phyloP scores from a whole-genome alignment of 2,113 vertebrate species.

The Zosterops hypoxanthus region DNA sequence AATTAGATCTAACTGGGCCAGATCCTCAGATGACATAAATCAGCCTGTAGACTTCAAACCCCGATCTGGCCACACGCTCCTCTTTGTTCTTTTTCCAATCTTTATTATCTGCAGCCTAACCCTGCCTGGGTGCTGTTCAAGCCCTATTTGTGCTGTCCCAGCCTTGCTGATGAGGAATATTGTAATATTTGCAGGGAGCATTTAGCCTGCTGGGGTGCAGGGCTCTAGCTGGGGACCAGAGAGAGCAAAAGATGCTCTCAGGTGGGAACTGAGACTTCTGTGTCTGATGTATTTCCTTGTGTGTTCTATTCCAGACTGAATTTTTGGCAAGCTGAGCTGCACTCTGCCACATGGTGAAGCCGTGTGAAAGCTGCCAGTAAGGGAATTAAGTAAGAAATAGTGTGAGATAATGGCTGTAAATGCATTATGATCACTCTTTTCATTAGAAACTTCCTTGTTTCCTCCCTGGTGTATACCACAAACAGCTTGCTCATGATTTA shows the following conservation, averaged over 20 bases:
- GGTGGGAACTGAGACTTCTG: neutral
- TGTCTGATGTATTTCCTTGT: neutral
- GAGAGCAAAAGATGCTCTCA: neutral
- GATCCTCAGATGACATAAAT: conserved; percentile 49
- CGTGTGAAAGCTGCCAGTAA: neutral
- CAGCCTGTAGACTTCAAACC: neutral
- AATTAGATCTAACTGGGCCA: conserved; percentile 39
- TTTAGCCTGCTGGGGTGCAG: neutral
- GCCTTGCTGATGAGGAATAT: neutral
- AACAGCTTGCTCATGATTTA: neutral
- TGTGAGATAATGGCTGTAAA: neutral
- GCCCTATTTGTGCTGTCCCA: neutral
- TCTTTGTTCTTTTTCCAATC: conserved; percentile 29
- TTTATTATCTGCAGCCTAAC: neutral
- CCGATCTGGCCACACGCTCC: neutral
- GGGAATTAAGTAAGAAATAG: conserved; percentile 24
- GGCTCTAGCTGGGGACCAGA: neutral
- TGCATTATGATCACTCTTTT: neutral
- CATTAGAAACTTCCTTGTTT: conserved; percentile 34
- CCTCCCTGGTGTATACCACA: neutral
- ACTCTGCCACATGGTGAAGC: neutral
- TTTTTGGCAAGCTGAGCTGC: neutral
- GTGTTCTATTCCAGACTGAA: neutral
- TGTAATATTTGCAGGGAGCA: neutral
- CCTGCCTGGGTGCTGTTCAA: neutral